Evolutionary conservation across 2,113 vertebrate genomes (phyloP).

Genomic region (Malaclemys terrapin): DNA sequence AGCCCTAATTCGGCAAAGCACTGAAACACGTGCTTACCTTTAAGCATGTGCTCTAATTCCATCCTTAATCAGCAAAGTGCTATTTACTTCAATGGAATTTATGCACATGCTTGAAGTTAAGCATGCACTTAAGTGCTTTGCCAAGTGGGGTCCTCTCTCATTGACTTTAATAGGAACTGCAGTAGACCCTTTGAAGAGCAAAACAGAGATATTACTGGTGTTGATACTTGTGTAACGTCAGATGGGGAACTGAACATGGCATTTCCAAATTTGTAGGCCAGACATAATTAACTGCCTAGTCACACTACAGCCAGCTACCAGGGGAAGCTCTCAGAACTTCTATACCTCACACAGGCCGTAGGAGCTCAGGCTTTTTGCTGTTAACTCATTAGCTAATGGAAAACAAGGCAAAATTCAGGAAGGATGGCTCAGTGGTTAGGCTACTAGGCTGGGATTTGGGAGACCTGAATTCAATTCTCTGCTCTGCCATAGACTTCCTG

Average conservation of each 20-base stretch:
- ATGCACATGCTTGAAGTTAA: not conserved
- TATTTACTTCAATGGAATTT: fast-evolving
- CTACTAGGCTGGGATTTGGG: too few relatives aligned
- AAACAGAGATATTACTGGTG: not conserved
- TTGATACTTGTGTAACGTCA: not conserved
- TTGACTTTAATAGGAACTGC: not conserved
- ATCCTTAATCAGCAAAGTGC: not conserved
- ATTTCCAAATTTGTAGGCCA: not conserved
- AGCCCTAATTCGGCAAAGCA: not conserved
- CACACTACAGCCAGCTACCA: not conserved
- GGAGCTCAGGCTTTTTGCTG: not conserved
- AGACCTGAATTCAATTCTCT: too few relatives aligned
- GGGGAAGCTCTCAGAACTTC: not conserved
- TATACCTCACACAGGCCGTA: not conserved
- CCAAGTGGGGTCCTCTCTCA: not conserved
- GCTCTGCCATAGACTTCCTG: too few relatives aligned
- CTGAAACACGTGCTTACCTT: not conserved
- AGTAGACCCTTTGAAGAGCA: not conserved
- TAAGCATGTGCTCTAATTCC: not conserved
- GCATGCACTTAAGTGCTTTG: not conserved
- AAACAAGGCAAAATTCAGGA: not conserved
- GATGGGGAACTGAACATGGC: not conserved
- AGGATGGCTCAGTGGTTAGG: not conserved
- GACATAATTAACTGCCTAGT: not conserved
- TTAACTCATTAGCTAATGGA: not conserved